Conservation (phyloP, 2,888 invertebrate genomes). For the Clistopyga incitator region DNA sequence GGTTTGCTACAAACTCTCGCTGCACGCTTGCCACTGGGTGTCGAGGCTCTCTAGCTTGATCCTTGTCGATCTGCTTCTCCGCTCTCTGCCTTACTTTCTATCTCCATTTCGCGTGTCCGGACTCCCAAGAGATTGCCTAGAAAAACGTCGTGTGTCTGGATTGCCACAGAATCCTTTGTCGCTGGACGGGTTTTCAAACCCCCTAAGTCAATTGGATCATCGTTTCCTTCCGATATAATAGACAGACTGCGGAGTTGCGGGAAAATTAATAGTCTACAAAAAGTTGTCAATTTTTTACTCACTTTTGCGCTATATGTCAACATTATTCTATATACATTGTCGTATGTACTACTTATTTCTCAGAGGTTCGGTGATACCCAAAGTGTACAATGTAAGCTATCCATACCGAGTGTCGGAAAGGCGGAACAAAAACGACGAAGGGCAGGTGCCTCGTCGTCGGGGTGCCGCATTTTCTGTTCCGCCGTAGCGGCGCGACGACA, state of each 20-base stretch:
- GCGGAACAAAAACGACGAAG: constrained; percentile 20
- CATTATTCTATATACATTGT: too few relatives aligned
- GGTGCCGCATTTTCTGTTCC: constrained; percentile 13
- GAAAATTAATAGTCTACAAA: not conserved
- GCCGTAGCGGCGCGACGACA: constrained; percentile 28
- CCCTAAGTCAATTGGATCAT: constrained; percentile 48
- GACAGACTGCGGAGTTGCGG: too few relatives aligned
- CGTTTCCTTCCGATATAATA: not conserved
- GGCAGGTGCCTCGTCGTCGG: constrained; percentile 22
- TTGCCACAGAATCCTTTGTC: constrained; percentile 46
- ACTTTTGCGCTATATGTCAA: too few relatives aligned
- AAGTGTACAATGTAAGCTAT: constrained; percentile 28
- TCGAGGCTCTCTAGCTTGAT: constrained; percentile 23
- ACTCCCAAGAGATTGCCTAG: constrained; percentile 47
- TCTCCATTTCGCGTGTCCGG: constrained; percentile 23
- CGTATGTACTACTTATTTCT: too few relatives aligned
- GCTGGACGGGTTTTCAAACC: constrained; percentile 42
- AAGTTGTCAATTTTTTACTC: too few relatives aligned
- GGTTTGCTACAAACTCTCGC: constrained; percentile 13
- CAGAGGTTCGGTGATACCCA: not conserved
- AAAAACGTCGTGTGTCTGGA: constrained; percentile 42
- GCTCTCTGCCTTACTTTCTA: constrained; percentile 29
- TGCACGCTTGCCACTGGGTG: constrained; percentile 22
- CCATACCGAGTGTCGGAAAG: too few relatives aligned
- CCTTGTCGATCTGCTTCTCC: constrained; percentile 32